phyloP scores from a whole-genome alignment of 2,888 invertebrate species.

The Alentia gelatinosa region DNA sequence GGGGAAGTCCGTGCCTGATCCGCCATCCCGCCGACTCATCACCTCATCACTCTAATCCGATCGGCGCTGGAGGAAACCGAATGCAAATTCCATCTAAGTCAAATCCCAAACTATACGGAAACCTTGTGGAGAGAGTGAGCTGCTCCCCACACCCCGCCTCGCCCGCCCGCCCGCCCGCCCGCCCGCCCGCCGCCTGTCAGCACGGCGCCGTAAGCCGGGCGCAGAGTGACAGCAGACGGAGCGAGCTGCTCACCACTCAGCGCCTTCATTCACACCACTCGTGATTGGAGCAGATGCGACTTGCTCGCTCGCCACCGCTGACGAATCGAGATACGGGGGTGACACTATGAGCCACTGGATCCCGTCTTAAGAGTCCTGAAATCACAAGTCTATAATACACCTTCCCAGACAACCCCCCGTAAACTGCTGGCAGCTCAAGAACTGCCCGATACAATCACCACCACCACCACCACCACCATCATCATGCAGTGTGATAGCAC shows the following conservation, averaged over 20 bases:
- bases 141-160: neutral
- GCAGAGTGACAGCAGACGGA: neutral
- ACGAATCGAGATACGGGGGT: neutral
- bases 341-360: too few species aligned
- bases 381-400: too few species aligned
- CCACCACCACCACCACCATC: too few species aligned
- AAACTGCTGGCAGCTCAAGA: too few species aligned
- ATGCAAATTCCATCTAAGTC: conserved; percentile 12
- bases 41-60: conserved; percentile 15
- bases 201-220: neutral
- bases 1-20: neutral
- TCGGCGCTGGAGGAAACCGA: neutral
- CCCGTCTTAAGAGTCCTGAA: too few species aligned
- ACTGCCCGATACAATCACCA: too few species aligned
- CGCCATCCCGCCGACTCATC: neutral
- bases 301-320: neutral
- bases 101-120: conserved; percentile 1
- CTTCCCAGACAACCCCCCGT: too few species aligned
- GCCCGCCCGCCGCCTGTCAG: too few species aligned
- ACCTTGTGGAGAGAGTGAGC: too few species aligned
- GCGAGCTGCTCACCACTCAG: neutral
- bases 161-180: neutral
- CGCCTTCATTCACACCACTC: neutral
- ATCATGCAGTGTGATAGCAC: too few species aligned
- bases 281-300: neutral